Evolutionary conservation across 2,797 vertebrate genomes (phyloP).

Genomic region (Heterohyrax brucei): DNA sequence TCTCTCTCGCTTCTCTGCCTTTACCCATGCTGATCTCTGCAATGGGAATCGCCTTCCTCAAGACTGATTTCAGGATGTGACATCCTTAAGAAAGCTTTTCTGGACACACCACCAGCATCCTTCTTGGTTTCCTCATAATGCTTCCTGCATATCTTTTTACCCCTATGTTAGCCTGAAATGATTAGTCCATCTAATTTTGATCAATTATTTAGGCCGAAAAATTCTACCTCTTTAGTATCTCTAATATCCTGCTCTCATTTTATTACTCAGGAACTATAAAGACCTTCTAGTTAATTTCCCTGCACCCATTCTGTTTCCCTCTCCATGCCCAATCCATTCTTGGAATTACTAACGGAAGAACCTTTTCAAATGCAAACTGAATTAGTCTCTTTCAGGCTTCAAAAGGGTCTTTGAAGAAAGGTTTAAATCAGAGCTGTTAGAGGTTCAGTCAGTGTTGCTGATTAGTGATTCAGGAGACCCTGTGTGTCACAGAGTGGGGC

Average conservation of each 20-base stretch:
- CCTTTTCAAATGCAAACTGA: constrained; percentile 39
- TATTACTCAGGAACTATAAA: neutral
- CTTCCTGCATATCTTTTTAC: neutral
- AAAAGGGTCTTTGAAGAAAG: neutral
- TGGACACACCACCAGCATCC: neutral
- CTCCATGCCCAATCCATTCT: neutral
- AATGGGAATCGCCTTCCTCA: neutral
- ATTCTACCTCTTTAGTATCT: neutral
- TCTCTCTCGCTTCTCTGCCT: neutral
- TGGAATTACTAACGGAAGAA: neutral
- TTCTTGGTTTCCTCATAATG: neutral
- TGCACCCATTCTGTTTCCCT: neutral
- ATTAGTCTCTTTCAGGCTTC: constrained; percentile 1
- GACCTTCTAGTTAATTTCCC: neutral
- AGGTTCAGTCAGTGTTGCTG: neutral
- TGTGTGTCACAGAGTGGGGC: neutral
- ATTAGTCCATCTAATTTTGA: constrained; percentile 8
- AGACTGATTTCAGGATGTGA: neutral
- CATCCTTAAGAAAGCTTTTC: neutral
- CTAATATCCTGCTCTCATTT: neutral
- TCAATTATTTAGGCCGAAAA: constrained; percentile 6
- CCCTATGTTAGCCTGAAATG: constrained; percentile 1
- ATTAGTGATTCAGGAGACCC: neutral
- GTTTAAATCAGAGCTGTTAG: constrained; percentile 38
- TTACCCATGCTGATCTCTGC: no score